These are phyloP conservation scores for Rhyzopertha dominica DNA, from an alignment of 1,140 invertebrate species.

Conservation along the genomic window DNA sequence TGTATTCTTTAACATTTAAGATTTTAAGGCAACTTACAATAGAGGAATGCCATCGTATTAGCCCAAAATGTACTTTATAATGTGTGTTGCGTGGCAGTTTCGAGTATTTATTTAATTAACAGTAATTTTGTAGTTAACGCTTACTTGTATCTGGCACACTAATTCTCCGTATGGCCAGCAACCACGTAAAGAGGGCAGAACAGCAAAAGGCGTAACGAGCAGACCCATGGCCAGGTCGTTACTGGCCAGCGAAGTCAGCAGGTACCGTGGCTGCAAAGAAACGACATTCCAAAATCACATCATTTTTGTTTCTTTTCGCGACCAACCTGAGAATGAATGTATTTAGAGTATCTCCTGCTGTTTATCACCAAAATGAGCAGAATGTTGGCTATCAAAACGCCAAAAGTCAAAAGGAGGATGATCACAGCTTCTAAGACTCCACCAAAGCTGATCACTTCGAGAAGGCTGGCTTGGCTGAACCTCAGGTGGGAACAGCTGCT, in stretches of 20 bases:
- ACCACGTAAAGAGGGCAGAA: conserved; percentile 72
- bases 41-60: no score
- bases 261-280: conserved; percentile 69
- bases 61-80: no score
- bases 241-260: conserved; percentile 74
- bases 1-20: no score
- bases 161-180: conserved; percentile 87
- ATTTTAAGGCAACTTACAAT: no score
- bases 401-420: conserved; percentile 66
- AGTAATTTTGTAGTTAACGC: no score
- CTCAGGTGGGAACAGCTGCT: conserved; percentile 70
- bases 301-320: conserved; percentile 2
- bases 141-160: conserved; percentile 83
- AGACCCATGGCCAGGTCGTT: conserved; percentile 81
- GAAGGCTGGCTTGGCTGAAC: conserved; percentile 53
- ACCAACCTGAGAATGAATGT: conserved; percentile 76
- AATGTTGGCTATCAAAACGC: conserved; percentile 70
- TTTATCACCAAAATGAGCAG: conserved; percentile 79
- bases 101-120: no score
- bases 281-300: conserved; percentile 15
- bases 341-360: conserved; percentile 72
- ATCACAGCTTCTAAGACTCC: conserved; percentile 69
- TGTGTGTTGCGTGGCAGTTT: no score
- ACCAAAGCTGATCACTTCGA: conserved; percentile 58
- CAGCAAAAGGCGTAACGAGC: conserved; percentile 74